Evolutionary conservation across 2,888 invertebrate genomes (phyloP), one percentile per base, ranked within the genome.

Genomic region (Rugalucina vietnamica): DNA sequence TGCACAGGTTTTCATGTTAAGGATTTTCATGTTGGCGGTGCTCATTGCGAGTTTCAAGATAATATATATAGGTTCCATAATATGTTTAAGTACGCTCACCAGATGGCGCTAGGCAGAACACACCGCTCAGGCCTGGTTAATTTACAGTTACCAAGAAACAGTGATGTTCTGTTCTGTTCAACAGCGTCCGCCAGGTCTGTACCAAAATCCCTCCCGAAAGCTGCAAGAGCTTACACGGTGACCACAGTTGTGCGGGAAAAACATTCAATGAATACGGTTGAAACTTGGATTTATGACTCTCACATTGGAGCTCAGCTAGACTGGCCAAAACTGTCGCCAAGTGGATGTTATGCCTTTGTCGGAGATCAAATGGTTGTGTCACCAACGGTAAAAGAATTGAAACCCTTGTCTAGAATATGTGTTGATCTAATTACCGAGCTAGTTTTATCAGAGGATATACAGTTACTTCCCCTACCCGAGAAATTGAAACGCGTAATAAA

Each of bases 251-350:
- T 65, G 65, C 4, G 65, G 21, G 65, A 65, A 12, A 65, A 65
- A 34, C 32, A 65, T 18, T 2, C 27, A 5, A 10, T 18, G 10
- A 34, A 32, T 10, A 34, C 21, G 1, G 10, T 65, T 1, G 34
- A 24, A 18, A 34, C 34, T 1, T 65, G 65, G 65, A 3, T 34
- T 10, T 65, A 65, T 65, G 65, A 65, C 27, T 65, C 65, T 29
- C 34, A 65, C 34, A 4, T 2, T 1, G 34, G 32, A 1, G 34
- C 34, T 14, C 65, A 65, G 65, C 18, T 65, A 18, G 65, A 65
- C 34, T 65, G 65, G 65, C 65, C 65, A 12, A 65, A 65, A 34
- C 65, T 65, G 34, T 65, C 65, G 1, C 65, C 65, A 14, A 65
- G 65, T 65, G 65, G 65, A 18, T 14, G 2, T 4, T 65, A 65